Percentiles rank a stretch among this genome's conserved stretches.
Conservation (phyloP, 2,888 invertebrate species). For the Chaitophorus viminalis region DNA sequence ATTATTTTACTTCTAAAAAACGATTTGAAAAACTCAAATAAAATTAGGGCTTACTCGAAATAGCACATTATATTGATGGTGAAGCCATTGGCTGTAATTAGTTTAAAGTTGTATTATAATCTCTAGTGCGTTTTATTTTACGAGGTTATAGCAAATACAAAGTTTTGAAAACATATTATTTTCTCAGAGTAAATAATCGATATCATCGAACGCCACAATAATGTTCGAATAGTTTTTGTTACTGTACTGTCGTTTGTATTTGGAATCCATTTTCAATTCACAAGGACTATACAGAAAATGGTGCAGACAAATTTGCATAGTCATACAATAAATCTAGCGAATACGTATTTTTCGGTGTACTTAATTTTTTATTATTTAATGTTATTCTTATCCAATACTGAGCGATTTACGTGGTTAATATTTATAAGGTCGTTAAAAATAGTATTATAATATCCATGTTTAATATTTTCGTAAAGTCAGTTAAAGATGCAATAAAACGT, state of each 20-base stretch:
- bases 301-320: constrained; percentile 3
- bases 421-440: too few species aligned
- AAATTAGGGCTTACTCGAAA: neutral
- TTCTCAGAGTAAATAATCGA: constrained; percentile 14
- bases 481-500: too few species aligned
- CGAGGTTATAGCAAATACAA: neutral
- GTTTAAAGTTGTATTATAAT: neutral
- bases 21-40: neutral
- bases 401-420: neutral
- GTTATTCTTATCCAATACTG: neutral
- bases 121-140: neutral
- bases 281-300: constrained; percentile 5
- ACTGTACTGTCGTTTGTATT: neutral
- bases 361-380: neutral
- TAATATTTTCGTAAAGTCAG: too few species aligned
- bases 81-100: neutral
- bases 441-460: too few species aligned
- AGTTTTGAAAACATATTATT: neutral
- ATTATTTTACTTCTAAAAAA: too few species aligned
- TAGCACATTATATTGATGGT: neutral
- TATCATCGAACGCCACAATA: constrained; percentile 6
- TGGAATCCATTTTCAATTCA: constrained; percentile 21
- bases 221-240: constrained; percentile 33
- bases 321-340: constrained; percentile 15
- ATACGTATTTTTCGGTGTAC: constrained; percentile 15